phyloP scores from a whole-genome alignment of 2,113 vertebrate genomes.

The Stictonetta naevosa region DNA sequence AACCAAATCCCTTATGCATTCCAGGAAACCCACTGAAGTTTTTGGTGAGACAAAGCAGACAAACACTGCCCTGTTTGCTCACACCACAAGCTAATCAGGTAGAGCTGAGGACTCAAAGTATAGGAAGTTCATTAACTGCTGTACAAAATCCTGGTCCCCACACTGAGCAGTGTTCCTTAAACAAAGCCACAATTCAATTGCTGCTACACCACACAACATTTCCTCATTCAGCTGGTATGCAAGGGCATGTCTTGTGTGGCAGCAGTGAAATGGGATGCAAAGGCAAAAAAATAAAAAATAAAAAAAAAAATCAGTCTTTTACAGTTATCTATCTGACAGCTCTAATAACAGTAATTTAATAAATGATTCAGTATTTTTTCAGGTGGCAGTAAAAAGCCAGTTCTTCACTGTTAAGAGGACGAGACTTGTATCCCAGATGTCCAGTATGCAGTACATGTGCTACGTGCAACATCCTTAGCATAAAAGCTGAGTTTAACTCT shows the following conservation, averaged over 20 bases:
- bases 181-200: neutral
- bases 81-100: neutral
- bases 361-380: neutral
- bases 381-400: neutral
- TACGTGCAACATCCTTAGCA: neutral
- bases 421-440: neutral
- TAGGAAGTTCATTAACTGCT: neutral
- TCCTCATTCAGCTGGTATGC: neutral
- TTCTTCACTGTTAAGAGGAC: neutral
- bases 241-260: neutral
- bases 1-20: neutral
- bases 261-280: neutral
- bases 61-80: neutral
- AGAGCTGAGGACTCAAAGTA: neutral
- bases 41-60: neutral
- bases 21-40: rapidly evolving
- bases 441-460: neutral
- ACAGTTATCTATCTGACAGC: neutral
- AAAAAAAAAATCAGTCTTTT: neutral
- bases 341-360: neutral
- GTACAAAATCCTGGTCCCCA: neutral
- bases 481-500: neutral
- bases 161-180: neutral
- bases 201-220: neutral
- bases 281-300: neutral